A percentile compares a stretch with the other conserved stretches of the same genome.
phyloP scores from a whole-genome alignment of 1,140 invertebrate genomes.

The Solenopsis invicta region DNA sequence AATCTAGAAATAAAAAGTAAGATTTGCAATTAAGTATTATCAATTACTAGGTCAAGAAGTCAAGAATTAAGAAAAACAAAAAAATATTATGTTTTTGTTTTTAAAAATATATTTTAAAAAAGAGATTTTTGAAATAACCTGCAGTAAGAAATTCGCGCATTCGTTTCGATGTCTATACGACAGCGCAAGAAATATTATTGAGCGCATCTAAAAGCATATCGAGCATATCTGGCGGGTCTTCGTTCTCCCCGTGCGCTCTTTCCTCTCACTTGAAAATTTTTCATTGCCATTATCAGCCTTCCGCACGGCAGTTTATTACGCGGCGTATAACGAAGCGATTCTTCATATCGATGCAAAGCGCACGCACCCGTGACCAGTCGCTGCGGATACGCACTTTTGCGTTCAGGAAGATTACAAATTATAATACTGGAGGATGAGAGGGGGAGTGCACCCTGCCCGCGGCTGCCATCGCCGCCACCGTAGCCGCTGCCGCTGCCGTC shows the following conservation, averaged over 20 bases:
- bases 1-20: background rate
- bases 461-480: conserved; percentile 67
- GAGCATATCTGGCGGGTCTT: conserved; percentile 16
- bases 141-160: background rate
- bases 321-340: conserved; percentile 72
- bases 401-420: conserved; percentile 84
- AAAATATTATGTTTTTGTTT: background rate
- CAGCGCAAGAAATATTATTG: conserved; percentile 34
- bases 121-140: background rate
- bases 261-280: conserved; percentile 46
- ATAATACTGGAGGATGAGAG: conserved; percentile 78
- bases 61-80: background rate
- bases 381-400: conserved; percentile 74
- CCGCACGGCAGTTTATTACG: conserved; percentile 67
- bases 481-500: conserved; percentile 66
- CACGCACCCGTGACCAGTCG: conserved; percentile 64
- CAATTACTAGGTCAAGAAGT: background rate
- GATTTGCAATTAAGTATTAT: background rate
- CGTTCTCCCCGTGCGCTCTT: background rate
- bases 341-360: conserved; percentile 73
- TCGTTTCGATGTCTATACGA: background rate
- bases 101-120: too few species aligned
- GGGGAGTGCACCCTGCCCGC: conserved; percentile 28
- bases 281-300: conserved; percentile 52
- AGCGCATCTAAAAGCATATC: conserved; percentile 35